phyloP scores from a whole-genome alignment of 2,888 invertebrate species.

The Physocephala rufipes region DNA sequence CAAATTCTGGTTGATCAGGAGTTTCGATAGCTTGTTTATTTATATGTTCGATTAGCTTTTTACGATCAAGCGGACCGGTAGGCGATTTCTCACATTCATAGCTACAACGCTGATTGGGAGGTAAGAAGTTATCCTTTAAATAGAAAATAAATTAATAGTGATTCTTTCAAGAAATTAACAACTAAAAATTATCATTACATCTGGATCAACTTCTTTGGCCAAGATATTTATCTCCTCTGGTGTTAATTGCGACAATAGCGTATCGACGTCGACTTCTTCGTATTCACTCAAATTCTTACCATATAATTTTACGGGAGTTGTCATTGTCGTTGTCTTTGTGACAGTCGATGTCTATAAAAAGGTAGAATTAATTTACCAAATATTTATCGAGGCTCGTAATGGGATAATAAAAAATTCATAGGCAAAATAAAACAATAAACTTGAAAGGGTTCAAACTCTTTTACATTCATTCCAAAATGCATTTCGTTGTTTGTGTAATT shows the following conservation, averaged over 20 bases:
- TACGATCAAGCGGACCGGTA: conserved; percentile 95
- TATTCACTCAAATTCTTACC: conserved; percentile 90
- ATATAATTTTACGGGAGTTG: conserved; percentile 88
- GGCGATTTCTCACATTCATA: conserved; percentile 95
- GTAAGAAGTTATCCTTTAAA: conserved; percentile 91
- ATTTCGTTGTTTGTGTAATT: too few relatives aligned
- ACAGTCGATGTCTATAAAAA: conserved; percentile 80
- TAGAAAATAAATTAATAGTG: background rate
- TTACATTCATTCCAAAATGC: too few relatives aligned
- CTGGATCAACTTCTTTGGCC: conserved; percentile 99
- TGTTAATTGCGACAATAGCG: conserved; percentile 89
- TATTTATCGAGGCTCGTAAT: too few relatives aligned
- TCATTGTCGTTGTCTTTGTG: conserved; percentile 89
- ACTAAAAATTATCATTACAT: conserved; percentile 83
- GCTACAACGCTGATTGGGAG: conserved; percentile 93
- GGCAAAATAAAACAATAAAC: too few relatives aligned
- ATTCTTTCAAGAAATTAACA: background rate
- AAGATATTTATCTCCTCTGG: conserved; percentile 96
- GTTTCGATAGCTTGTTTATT: conserved; percentile 98
- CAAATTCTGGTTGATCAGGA: conserved; percentile 95
- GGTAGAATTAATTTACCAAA: too few relatives aligned
- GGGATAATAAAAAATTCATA: too few relatives aligned
- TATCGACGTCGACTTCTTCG: conserved; percentile 96
- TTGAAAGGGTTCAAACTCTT: too few relatives aligned
- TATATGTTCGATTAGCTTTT: conserved; percentile 94